A percentile compares a stretch with the other conserved stretches of the same genome.
Conservation (phyloP, 2,797 vertebrate genomes). For the Pseudopleuronectes americanus region DNA sequence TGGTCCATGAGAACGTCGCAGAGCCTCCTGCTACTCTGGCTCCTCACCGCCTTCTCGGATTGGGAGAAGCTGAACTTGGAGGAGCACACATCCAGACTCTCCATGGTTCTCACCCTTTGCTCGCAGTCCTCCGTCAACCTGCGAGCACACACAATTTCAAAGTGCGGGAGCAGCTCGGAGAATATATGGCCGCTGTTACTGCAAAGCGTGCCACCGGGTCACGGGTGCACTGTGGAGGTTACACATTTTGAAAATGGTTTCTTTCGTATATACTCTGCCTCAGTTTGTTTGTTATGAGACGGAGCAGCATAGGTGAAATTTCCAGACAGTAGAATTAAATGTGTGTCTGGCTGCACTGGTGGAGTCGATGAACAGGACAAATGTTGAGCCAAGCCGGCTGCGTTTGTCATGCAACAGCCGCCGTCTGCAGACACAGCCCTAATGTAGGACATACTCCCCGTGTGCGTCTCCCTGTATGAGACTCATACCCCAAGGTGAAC, state of each 20-base stretch:
- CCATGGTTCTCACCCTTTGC: slow-evolving; percentile 84
- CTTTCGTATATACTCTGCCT: slow-evolving; percentile 21
- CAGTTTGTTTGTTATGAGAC: slow-evolving; percentile 36
- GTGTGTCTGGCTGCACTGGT: slow-evolving; percentile 38
- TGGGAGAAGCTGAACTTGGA: slow-evolving; percentile 86
- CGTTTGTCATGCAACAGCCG: slow-evolving; percentile 60
- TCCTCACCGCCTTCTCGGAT: slow-evolving; percentile 85
- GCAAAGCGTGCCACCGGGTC: slow-evolving; percentile 41
- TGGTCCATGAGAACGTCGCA: slow-evolving; percentile 96
- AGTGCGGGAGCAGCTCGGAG: slow-evolving; percentile 7
- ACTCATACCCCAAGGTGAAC: slow-evolving; percentile 73
- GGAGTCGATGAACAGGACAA: slow-evolving; percentile 55
- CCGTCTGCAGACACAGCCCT: slow-evolving; percentile 49
- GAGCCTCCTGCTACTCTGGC: slow-evolving; percentile 86
- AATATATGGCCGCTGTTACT: slow-evolving; percentile 29
- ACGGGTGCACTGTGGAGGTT: slow-evolving; percentile 34
- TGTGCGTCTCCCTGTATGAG: slow-evolving; percentile 66
- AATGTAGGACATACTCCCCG: slow-evolving; percentile 67
- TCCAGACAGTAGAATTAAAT: slow-evolving; percentile 47
- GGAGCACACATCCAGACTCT: slow-evolving; percentile 91
- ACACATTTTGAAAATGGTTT: slow-evolving; percentile 38
- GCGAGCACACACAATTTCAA: slow-evolving; percentile 35
- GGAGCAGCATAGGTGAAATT: slow-evolving; percentile 48
- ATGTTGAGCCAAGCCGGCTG: slow-evolving; percentile 34
- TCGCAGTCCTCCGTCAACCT: slow-evolving; percentile 88